Conservation (phyloP, 2,888 invertebrate species). For the Vanessa cardui region DNA sequence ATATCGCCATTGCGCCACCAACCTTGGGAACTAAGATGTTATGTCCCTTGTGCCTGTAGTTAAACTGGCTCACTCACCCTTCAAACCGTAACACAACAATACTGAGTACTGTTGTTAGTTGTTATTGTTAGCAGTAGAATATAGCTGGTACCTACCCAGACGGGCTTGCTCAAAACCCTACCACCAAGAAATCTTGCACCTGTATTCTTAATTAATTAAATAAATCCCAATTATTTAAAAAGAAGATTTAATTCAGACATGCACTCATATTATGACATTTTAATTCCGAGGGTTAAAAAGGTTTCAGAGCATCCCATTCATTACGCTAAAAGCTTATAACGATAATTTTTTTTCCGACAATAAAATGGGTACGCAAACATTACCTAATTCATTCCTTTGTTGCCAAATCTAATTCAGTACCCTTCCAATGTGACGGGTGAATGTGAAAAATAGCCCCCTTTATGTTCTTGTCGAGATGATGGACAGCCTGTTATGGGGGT, state of each 20-base stretch:
- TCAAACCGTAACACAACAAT: too few relatives aligned
- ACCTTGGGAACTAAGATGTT: too few relatives aligned
- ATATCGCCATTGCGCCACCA: too few relatives aligned
- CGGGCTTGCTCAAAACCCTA: too few relatives aligned
- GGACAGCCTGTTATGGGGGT: conserved; percentile 15
- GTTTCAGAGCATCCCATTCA: conserved; percentile 13
- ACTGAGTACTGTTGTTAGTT: too few relatives aligned
- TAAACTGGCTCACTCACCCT: too few relatives aligned
- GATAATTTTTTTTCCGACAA: conserved; percentile 37
- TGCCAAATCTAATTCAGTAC: conserved; percentile 41
- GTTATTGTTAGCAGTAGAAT: too few relatives aligned
- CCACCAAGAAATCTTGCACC: too few relatives aligned
- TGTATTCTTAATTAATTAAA: too few relatives aligned
- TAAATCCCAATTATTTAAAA: background rate
- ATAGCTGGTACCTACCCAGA: too few relatives aligned
- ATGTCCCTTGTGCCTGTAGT: too few relatives aligned
- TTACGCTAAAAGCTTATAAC: conserved; percentile 21
- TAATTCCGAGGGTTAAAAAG: conserved; percentile 10
- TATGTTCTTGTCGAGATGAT: conserved; percentile 21
- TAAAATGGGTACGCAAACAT: conserved; percentile 44
- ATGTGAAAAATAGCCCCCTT: conserved; percentile 27
- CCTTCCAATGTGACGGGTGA: conserved; percentile 20
- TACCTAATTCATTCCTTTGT: conserved; percentile 50
- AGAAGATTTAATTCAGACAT: background rate
- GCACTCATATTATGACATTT: conserved; percentile 6